Evolutionary conservation across 2,888 invertebrate genomes (phyloP).

Genomic region (Omphaloscelis lunosa): DNA sequence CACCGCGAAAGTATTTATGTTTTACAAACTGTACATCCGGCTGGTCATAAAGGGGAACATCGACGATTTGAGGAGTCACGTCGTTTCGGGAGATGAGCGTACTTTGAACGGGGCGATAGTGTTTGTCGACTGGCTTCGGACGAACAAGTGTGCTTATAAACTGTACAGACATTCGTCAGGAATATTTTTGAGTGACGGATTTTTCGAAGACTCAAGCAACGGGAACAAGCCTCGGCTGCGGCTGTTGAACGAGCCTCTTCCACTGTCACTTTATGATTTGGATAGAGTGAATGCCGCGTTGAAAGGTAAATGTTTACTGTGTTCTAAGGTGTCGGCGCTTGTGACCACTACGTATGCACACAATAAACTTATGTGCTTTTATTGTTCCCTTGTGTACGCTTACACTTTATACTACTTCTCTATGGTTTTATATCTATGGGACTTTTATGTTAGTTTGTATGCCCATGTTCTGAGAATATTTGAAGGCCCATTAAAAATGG

Average conservation of each 20-base stretch:
- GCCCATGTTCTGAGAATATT: conserved; percentile 23
- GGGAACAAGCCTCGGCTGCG: conserved; percentile 83
- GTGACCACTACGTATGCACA: conserved; percentile 72
- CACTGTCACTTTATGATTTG: conserved; percentile 88
- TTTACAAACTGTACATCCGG: conserved; percentile 87
- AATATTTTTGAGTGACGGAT: conserved; percentile 88
- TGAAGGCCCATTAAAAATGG: conserved; percentile 35
- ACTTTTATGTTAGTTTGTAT: conserved; percentile 38
- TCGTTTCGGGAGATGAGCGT: conserved; percentile 83
- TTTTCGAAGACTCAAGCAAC: conserved; percentile 79
- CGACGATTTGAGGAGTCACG: conserved; percentile 83
- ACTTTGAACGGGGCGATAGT: conserved; percentile 88
- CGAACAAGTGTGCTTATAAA: conserved; percentile 88
- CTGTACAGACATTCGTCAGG: conserved; percentile 88
- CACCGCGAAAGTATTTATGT: conserved; percentile 85
- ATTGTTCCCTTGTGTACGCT: conserved; percentile 68
- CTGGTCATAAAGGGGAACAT: conserved; percentile 87
- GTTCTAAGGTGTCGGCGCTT: conserved; percentile 80
- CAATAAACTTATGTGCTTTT: conserved; percentile 78
- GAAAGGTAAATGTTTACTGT: conserved; percentile 89
- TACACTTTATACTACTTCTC: conserved; percentile 46
- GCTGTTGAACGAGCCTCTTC: conserved; percentile 88
- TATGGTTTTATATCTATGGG: conserved; percentile 53
- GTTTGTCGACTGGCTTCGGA: conserved; percentile 87
- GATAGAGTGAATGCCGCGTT: conserved; percentile 89